Evolutionary conservation across 2,113 vertebrate species (phyloP).

Genomic region (Climacteris rufus): DNA sequence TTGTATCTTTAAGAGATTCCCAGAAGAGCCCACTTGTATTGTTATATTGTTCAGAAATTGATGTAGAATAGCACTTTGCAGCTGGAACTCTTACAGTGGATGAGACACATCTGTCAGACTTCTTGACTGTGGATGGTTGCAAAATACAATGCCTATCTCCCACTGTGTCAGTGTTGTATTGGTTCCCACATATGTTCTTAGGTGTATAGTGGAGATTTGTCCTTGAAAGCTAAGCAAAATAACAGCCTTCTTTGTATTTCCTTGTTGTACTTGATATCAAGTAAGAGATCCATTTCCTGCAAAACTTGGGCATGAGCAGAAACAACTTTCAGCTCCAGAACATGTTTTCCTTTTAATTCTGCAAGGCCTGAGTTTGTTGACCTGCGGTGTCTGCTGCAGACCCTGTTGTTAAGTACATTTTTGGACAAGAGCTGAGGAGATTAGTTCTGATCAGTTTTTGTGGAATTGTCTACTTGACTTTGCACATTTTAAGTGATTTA

Average conservation of each 20-base stretch:
- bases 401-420: not conserved
- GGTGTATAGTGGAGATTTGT: not conserved
- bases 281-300: not conserved
- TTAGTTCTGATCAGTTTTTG: not conserved
- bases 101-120: not conserved
- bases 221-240: not conserved
- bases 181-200: not conserved
- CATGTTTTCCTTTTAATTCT: not conserved
- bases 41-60: not conserved
- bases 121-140: not conserved
- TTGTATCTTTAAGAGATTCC: not conserved
- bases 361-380: not conserved
- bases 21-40: not conserved
- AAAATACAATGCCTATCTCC: not conserved
- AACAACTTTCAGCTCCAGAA: not conserved
- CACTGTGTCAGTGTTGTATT: not conserved
- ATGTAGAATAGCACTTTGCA: not conserved
- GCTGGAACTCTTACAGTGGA: not conserved
- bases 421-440: not conserved
- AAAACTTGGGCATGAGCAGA: not conserved
- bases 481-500: not conserved
- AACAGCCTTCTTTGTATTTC: not conserved
- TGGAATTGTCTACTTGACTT: not conserved
- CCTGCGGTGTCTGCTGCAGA: not conserved
- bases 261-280: not conserved